These are phyloP conservation scores for Ganaspis brasiliensis DNA, from an alignment of 2,888 invertebrate genomes.

Conservation along the genomic window DNA sequence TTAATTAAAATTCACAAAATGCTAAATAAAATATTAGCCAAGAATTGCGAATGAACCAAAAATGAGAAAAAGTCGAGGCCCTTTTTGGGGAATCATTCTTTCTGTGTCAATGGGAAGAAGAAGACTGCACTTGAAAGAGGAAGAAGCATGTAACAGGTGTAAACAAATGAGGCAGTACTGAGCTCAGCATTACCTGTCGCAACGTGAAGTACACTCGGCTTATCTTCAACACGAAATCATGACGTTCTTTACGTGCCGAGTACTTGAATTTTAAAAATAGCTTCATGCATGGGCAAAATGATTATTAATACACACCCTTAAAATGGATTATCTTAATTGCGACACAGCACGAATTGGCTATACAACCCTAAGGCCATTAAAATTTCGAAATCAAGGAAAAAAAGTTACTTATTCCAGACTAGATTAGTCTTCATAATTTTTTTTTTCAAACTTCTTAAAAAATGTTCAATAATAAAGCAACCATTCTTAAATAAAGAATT, in stretches of 20 bases:
- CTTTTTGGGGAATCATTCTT: constrained; percentile 18
- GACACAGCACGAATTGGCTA: background rate
- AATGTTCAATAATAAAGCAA: no score
- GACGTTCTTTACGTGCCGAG: constrained; percentile 26
- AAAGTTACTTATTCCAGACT: no score
- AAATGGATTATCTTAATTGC: constrained; percentile 11
- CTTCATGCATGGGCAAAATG: constrained; percentile 8
- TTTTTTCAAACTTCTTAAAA: no score
- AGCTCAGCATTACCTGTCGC: constrained; percentile 32
- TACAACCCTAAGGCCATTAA: no score
- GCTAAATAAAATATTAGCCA: no score
- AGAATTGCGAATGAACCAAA: background rate
- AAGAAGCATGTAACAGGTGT: constrained; percentile 38
- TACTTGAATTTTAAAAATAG: constrained; percentile 37
- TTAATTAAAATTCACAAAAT: no score
- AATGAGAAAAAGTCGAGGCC: background rate
- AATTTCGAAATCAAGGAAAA: no score
- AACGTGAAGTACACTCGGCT: constrained; percentile 30
- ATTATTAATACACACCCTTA: constrained; percentile 29
- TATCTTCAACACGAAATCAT: constrained; percentile 40
- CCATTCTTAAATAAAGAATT: no score
- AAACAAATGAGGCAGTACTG: constrained; percentile 40
- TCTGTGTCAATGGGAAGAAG: constrained; percentile 33
- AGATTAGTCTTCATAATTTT: no score
- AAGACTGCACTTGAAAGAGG: constrained; percentile 32